Base-by-base conservation (phyloP, 2,113 vertebrate species). In the Pelecanus crispus region DNA sequence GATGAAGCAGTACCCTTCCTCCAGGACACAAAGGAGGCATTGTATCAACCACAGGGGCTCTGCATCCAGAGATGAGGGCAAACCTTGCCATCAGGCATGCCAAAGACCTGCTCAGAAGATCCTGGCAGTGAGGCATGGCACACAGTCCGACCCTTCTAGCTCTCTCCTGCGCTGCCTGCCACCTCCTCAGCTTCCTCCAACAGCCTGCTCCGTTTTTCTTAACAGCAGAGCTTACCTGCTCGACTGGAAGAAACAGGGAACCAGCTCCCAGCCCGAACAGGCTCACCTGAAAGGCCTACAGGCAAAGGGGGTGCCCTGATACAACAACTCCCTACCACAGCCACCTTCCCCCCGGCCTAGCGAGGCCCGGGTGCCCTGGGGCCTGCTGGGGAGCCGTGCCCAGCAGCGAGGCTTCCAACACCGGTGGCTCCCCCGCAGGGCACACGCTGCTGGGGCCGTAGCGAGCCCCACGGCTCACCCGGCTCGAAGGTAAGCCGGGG, bases 121-220 rank as follows among this genome's bases (percentile, higher is more conserved):
- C 13, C 38, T 22, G 11, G 4, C 50, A 75, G 18, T 0, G 4
- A 50, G 10, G 42, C 0, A 0, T 3, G 6, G 11, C 2, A 2
- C 40, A 78, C 7, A 9, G 4, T 1, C 36, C 1, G 4, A 12
- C 42, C 20, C 8, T 36, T 40, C 21, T 4, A 53, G 38, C 31
- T 17, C 63, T 17, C 28, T 31, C 34, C n/a, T 16, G 14, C 1
- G 1, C n/a, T 29, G 19, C 36, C 70, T 65, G 21, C 17, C 40
- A 78, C 29, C n/a, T 42, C 22, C 44, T 31, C 6, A 2, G 26
- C 17, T 70, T 32, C n/a, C 55, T 50, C 29, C 13, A 38, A 25
- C 1, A 52, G 49, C 31, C 53, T 19, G 13, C 19, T 24, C 28
- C 11, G 16, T 2, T 32, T n/a, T 7, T 24, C 8, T 5, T 2